Evolutionary conservation across 2,888 invertebrate species (phyloP).

Genomic region (Anticlea derivata): DNA sequence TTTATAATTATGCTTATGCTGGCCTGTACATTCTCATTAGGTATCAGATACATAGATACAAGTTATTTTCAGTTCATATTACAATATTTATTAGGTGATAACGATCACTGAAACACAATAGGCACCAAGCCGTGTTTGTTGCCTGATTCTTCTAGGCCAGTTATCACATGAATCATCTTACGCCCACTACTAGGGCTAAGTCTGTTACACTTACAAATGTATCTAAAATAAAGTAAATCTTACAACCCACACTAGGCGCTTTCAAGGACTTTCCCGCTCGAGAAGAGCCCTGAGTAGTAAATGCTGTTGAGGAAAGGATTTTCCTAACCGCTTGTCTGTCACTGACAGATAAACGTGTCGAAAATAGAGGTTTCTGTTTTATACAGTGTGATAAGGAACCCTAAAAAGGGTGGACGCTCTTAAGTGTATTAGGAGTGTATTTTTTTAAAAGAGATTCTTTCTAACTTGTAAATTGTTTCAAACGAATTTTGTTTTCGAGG

Average conservation of each 20-base stretch:
- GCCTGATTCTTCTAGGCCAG: too few relatives aligned
- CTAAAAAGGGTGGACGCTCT: conserved; percentile 16
- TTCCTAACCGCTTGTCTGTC: conserved; percentile 16
- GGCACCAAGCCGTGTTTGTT: too few relatives aligned
- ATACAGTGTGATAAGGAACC: conserved; percentile 25
- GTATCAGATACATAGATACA: too few relatives aligned
- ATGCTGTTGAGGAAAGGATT: conserved; percentile 5
- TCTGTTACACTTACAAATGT: too few relatives aligned
- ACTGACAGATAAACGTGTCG: conserved; percentile 19
- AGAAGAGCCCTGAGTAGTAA: background rate
- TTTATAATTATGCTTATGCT: too few relatives aligned
- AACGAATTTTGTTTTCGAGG: background rate
- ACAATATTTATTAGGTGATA: too few relatives aligned
- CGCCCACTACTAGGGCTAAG: too few relatives aligned
- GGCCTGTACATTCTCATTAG: too few relatives aligned
- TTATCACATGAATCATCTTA: too few relatives aligned
- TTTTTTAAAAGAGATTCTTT: conserved; percentile 1
- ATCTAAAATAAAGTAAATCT: background rate
- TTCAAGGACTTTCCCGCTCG: background rate
- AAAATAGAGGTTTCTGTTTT: conserved; percentile 10
- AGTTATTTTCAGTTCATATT: too few relatives aligned
- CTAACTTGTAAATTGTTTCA: conserved; percentile 7
- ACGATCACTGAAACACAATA: too few relatives aligned
- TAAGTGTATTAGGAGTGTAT: conserved; percentile 10
- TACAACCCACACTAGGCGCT: background rate